Evolutionary conservation across 2,888 invertebrate species (phyloP).

Genomic region (Drosophila villosipedis): DNA sequence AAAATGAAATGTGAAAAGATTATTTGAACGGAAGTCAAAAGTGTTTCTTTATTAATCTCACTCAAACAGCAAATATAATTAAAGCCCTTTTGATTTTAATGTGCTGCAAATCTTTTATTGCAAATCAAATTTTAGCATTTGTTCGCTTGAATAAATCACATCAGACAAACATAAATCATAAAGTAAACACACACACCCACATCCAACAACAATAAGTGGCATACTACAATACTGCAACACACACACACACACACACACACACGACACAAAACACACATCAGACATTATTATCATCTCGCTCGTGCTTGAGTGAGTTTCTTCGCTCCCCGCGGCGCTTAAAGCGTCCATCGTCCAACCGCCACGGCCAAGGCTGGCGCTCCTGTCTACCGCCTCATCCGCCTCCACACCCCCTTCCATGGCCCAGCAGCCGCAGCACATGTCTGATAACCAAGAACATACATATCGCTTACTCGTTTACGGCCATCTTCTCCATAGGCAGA

Average conservation of each 20-base stretch:
- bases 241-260: background rate
- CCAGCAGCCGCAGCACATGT: constrained; percentile 39
- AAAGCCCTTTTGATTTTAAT: constrained; percentile 42
- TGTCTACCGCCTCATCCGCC: background rate
- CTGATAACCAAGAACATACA: constrained; percentile 59
- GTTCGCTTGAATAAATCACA: constrained; percentile 82
- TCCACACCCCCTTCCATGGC: constrained; percentile 1
- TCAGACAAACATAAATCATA: constrained; percentile 83
- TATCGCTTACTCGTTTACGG: constrained; percentile 54
- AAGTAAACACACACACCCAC: constrained; percentile 40
- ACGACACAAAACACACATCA: constrained; percentile 73
- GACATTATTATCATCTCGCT: constrained; percentile 84
- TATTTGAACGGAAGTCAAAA: background rate
- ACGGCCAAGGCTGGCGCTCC: constrained; percentile 50
- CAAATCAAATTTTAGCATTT: constrained; percentile 77
- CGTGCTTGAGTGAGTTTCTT: constrained; percentile 84
- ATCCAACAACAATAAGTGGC: constrained; percentile 50
- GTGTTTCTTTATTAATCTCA: background rate
- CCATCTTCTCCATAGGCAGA: constrained; percentile 60
- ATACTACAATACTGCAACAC: constrained; percentile 22
- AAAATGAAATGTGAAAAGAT: background rate
- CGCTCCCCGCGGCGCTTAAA: constrained; percentile 25
- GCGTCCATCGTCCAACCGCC: constrained; percentile 47
- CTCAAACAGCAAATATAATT: constrained; percentile 25
- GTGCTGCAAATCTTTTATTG: constrained; percentile 59